Evolutionary conservation across 2,113 vertebrate species (phyloP).

Genomic region (Saimiri boliviensis): DNA sequence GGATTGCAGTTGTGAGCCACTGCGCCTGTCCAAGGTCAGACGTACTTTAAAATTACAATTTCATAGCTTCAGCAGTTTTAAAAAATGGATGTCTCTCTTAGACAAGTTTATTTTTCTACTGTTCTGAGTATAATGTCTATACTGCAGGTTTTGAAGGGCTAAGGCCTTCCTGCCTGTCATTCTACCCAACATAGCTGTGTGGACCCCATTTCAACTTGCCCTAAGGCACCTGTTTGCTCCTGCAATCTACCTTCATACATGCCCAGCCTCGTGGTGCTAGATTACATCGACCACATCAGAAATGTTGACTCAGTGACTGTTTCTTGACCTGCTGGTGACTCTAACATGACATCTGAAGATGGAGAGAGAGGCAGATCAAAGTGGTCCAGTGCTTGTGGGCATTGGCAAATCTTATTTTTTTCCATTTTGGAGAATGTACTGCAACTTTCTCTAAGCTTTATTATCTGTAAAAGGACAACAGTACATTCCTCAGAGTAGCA

Average conservation of each 20-base stretch:
- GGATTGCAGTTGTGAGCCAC: too few species aligned
- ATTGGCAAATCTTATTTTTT: neutral
- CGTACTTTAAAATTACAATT: neutral
- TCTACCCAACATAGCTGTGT: neutral
- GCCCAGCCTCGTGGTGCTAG: neutral
- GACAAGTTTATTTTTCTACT: neutral
- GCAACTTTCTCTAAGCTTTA: neutral
- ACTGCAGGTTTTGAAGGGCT: neutral
- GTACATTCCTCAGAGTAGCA: accelerated
- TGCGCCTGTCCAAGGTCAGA: neutral
- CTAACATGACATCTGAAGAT: neutral
- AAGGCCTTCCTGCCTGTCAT: neutral
- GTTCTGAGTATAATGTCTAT: neutral
- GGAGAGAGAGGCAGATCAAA: neutral
- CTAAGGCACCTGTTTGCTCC: neutral
- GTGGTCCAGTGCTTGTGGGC: neutral
- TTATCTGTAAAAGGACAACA: neutral
- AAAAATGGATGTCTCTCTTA: too few species aligned
- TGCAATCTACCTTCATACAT: neutral
- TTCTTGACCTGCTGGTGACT: neutral
- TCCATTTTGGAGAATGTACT: neutral
- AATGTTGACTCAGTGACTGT: neutral
- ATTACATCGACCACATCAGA: neutral
- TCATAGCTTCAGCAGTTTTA: neutral
- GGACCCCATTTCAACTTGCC: neutral